Evolutionary conservation across 1,140 invertebrate species (phyloP).

Genomic region (Maconellicoccus hirsutus): DNA sequence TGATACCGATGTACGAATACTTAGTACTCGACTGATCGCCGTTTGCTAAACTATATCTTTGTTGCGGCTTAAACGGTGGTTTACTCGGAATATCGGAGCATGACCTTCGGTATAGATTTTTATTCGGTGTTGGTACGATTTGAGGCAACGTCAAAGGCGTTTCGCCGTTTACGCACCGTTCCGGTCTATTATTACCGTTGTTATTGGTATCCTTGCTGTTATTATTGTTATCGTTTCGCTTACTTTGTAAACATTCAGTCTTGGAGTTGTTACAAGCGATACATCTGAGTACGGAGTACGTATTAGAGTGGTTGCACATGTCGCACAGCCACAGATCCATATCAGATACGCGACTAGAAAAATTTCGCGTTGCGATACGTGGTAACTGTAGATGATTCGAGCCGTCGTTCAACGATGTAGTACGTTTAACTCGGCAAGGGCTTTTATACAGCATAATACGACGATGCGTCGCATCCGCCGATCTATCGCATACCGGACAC

Average conservation of each 20-base stretch:
- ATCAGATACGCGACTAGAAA: slow-evolving; percentile 7
- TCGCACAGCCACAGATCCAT: background rate
- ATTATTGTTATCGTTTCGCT: slow-evolving; percentile 2
- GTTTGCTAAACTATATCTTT: background rate
- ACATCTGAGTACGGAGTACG: background rate
- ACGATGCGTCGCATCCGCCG: background rate
- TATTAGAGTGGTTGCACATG: slow-evolving; percentile 9
- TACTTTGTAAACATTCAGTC: background rate
- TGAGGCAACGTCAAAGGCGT: background rate
- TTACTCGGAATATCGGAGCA: background rate
- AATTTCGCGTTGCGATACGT: background rate
- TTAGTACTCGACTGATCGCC: slow-evolving; percentile 29
- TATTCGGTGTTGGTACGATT: background rate
- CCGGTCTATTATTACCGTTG: background rate
- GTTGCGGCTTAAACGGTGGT: background rate
- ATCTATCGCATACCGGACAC: background rate
- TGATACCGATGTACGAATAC: slow-evolving; percentile 14
- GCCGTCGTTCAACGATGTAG: background rate
- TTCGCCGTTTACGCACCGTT: background rate
- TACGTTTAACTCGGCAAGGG: background rate
- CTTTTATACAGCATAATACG: slow-evolving; percentile 13
- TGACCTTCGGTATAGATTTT: background rate
- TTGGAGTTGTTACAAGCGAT: background rate
- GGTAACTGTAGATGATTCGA: too few species aligned
- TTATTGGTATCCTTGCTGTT: background rate